Base-by-base conservation (phyloP, 2,797 vertebrate genomes). In the Iguana delicatissima region DNA sequence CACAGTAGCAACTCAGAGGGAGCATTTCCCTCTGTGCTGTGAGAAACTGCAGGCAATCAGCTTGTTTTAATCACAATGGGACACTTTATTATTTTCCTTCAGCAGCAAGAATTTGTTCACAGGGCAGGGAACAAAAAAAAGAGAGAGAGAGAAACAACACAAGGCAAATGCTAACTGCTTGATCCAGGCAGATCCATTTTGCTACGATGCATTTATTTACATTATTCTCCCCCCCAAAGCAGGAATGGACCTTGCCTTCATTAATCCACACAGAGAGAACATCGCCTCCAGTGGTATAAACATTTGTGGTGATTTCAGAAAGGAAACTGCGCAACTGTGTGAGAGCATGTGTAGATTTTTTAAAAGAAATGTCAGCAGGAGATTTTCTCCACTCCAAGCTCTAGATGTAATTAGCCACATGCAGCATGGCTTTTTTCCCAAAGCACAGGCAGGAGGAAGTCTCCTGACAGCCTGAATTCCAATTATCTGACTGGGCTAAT, bases 401-500 rank as follows among this genome's bases (percentile, higher is more conserved):
- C 87, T 4, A 29, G 93, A 94, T 93, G 93, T 94, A 92, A 94
- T 96, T 94, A 95, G 93, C 95, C 92, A 80, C 90, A 89, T 88
- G 93, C 90, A 92, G 91, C 89, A 57, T 86, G 84, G 83, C 87
- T 89, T 88, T 93, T 93, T 91, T 91, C 73, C 69, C 89, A 94
- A 93, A 84, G 77, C 90, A 88, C 91, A 95, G 74, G 10, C 8
- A 86, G 83, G 52, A 89, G 90, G 89, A 85, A 94, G 93, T 82
- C 93, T 94, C 91, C 94, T 93, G 87, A 50, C 76, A 93, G 89
- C 89, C 87, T 94, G 90, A 87, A 96, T 95, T 95, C 93, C 95
- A 96, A 96, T 96, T 94, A 96, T 96, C 94, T 95, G 55, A 90
- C 80, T 92, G 10, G 93, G 86, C 91, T 95, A 92, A 96, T 95